phyloP scores from a whole-genome alignment of 2,797 vertebrate genomes.

The Zenarchopterus dispar region DNA sequence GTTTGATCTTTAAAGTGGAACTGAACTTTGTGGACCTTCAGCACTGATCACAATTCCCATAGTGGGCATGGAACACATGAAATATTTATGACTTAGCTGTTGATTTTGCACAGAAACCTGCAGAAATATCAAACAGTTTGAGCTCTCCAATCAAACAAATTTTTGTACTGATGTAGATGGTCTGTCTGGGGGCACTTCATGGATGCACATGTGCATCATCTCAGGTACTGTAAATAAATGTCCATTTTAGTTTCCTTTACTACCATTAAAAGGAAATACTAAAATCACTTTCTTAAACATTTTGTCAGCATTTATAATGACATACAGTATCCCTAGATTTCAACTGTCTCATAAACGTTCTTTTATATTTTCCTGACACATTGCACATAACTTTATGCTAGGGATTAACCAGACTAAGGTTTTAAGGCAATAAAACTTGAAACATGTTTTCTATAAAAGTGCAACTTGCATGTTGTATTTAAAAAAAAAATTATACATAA shows the following conservation, averaged over 20 bases:
- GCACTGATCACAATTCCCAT: conserved; percentile 50
- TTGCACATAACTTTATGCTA: not conserved
- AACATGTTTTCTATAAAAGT: too few relatives aligned
- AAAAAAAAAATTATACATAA: too few relatives aligned
- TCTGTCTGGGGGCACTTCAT: not conserved
- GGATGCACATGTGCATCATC: not conserved
- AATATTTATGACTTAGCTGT: conserved; percentile 62
- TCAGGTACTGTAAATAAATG: too few relatives aligned
- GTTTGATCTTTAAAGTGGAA: conserved; percentile 54
- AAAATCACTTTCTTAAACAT: not conserved
- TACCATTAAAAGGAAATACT: not conserved
- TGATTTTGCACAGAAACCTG: conserved; percentile 52
- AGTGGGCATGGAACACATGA: conserved; percentile 43
- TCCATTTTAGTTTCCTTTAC: not conserved
- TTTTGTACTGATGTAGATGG: conserved; percentile 26
- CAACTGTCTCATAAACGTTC: not conserved
- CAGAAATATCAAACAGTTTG: conserved; percentile 49
- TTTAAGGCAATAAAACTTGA: too few relatives aligned
- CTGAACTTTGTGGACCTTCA: conserved; percentile 40
- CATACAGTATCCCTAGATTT: too few relatives aligned
- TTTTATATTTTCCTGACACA: not conserved
- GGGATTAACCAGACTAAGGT: not conserved
- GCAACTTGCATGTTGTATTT: too few relatives aligned
- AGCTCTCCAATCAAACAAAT: conserved; percentile 48
- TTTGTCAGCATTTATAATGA: too few relatives aligned